phyloP scores from a whole-genome alignment of 2,797 vertebrate genomes.

The Rhynchotus rufescens region DNA sequence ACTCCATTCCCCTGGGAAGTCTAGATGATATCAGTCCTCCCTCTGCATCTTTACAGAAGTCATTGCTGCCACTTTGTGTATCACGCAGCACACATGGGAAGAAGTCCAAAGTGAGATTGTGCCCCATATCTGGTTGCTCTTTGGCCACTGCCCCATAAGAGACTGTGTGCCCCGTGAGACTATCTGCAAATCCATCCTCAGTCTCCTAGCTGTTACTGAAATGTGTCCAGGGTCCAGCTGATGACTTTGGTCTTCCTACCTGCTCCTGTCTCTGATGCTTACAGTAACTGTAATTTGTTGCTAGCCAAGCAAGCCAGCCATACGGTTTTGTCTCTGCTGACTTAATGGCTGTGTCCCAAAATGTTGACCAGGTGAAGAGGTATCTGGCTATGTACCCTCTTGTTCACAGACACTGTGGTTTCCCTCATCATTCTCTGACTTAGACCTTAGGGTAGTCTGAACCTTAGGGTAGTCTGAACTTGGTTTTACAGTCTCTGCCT shows the following conservation, averaged over 20 bases:
- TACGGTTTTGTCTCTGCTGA: neutral
- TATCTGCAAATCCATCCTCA: neutral
- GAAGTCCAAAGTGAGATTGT: neutral
- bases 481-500: neutral
- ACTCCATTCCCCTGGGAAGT: neutral
- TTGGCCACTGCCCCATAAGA: neutral
- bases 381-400: neutral
- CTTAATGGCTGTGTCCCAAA: neutral
- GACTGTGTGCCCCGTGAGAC: neutral
- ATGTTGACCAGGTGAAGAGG: neutral
- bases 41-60: neutral
- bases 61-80: no score
- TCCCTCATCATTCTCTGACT: neutral
- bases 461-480: neutral
- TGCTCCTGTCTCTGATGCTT: neutral
- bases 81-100: fast-evolving
- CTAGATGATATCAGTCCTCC: neutral
- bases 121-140: neutral
- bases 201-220: neutral
- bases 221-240: neutral
- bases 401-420: neutral
- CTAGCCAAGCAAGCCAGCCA: no score
- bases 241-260: neutral
- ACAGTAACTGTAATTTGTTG: neutral
- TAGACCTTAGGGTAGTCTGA: neutral